These are phyloP conservation scores for Litocranius walleri DNA, from an alignment of 2,113 vertebrate species.

Conservation along the genomic window DNA sequence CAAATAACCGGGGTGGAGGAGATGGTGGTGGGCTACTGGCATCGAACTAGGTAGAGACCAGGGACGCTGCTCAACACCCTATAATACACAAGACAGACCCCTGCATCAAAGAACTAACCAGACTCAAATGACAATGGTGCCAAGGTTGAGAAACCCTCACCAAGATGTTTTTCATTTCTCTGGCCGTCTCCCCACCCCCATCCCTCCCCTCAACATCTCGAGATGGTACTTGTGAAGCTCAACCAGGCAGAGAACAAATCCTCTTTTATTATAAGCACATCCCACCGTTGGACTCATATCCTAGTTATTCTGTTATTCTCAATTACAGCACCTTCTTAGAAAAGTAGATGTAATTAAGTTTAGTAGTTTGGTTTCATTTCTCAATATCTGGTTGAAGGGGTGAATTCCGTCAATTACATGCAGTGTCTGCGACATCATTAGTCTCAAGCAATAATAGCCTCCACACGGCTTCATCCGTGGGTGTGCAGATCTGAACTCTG, in stretches of 20 bases:
- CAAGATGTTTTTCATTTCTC: not conserved
- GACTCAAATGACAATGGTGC: not conserved
- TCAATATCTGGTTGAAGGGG: not conserved
- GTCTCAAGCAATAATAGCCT: not conserved
- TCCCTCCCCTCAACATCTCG: not conserved
- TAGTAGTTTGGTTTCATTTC: slow-evolving; percentile 1
- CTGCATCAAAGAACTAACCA: not conserved
- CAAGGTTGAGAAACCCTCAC: not conserved
- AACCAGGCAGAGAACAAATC: not conserved
- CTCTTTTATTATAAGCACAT: slow-evolving; percentile 1
- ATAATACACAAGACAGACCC: not conserved
- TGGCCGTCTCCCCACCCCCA: not conserved
- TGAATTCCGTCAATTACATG: slow-evolving; percentile 16
- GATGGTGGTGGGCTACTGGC: not conserved
- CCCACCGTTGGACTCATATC: not conserved
- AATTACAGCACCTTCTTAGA: slow-evolving; percentile 12
- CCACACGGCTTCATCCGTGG: not conserved
- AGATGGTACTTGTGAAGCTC: not conserved
- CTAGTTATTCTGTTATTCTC: slow-evolving; percentile 34
- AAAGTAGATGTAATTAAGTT: slow-evolving; percentile 58
- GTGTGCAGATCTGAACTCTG: slow-evolving; percentile 13
- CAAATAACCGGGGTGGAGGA: not conserved
- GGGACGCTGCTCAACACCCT: not conserved
- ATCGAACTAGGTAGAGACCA: not conserved
- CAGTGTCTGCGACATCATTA: not conserved